Evolutionary conservation across 2,888 invertebrate genomes (phyloP).

Genomic region (Drosophila falleni): DNA sequence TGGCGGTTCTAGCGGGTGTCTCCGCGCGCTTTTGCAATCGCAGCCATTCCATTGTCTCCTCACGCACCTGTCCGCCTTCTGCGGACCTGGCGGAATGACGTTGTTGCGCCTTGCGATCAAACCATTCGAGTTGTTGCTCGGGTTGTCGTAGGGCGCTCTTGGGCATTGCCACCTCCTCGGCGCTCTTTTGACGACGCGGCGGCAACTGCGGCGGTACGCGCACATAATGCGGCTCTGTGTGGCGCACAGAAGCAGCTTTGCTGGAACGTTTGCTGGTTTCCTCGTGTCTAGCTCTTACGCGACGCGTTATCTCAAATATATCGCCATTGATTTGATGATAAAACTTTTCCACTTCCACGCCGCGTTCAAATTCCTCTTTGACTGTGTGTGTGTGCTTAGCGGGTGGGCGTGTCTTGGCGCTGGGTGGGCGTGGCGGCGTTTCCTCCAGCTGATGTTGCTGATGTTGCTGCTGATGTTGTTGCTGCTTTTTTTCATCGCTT

Average conservation of each 20-base stretch:
- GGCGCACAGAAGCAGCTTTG: conserved; percentile 80
- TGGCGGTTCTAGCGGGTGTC: conserved; percentile 84
- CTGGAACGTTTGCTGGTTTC: conserved; percentile 84
- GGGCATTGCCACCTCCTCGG: conserved; percentile 74
- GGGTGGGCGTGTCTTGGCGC: conserved; percentile 49
- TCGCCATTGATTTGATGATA: conserved; percentile 86
- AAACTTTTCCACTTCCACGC: conserved; percentile 85
- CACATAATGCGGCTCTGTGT: conserved; percentile 68
- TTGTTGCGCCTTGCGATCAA: conserved; percentile 85
- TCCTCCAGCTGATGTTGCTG: conserved; percentile 42
- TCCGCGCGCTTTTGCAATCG: conserved; percentile 73
- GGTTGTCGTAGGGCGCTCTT: conserved; percentile 72
- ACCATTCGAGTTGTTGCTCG: conserved; percentile 83
- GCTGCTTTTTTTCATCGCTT: conserved; percentile 70
- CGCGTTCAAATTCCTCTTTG: conserved; percentile 84
- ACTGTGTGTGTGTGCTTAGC: conserved; percentile 59
- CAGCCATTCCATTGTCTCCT: conserved; percentile 85
- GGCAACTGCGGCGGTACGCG: conserved; percentile 68
- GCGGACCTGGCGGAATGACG: conserved; percentile 85
- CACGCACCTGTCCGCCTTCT: conserved; percentile 84
- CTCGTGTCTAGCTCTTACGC: conserved; percentile 84
- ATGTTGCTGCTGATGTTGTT: background rate
- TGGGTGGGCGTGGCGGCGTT: conserved; percentile 74
- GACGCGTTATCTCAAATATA: conserved; percentile 84
- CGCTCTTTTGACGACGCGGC: conserved; percentile 67